Conservation (phyloP, 2,113 vertebrate species). For the Xyliphius kryptos region DNA sequence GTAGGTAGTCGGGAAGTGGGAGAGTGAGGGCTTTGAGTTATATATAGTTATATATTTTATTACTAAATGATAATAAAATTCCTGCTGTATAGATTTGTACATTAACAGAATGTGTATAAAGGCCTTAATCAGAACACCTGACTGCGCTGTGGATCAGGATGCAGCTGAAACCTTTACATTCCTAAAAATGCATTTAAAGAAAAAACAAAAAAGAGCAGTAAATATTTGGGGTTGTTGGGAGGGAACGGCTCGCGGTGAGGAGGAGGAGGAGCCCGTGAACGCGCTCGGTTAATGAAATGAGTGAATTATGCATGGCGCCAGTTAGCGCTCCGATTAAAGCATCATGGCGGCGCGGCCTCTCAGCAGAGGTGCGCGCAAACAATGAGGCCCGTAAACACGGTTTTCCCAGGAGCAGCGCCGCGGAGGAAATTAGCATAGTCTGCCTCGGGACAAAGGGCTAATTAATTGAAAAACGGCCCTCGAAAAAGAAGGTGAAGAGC, state of each 20-base stretch:
- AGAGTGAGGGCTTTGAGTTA: too few relatives aligned
- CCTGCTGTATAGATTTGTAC: too few relatives aligned
- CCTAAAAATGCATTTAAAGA: conserved; percentile 25
- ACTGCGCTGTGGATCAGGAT: too few relatives aligned
- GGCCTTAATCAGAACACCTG: too few relatives aligned
- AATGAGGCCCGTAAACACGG: conserved; percentile 88
- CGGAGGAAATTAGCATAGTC: conserved; percentile 59
- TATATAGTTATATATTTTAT: too few relatives aligned
- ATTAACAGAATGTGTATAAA: too few relatives aligned
- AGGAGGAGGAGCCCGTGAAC: conserved; percentile 59
- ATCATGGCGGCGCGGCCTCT: conserved; percentile 79
- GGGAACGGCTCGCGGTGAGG: conserved; percentile 47
- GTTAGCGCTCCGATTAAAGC: conserved; percentile 98
- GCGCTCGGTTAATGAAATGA: conserved; percentile 58
- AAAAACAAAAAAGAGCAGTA: conserved; percentile 43
- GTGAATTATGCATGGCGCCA: conserved; percentile 73
- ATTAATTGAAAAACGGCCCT: conserved; percentile 93
- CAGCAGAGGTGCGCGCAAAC: conserved; percentile 83
- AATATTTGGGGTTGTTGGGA: conserved; percentile 27
- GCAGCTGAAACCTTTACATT: conserved; percentile 40
- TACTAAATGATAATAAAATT: too few relatives aligned
- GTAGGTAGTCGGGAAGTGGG: too few relatives aligned
- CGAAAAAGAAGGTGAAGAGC: conserved; percentile 69
- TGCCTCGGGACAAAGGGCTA: conserved; percentile 89
- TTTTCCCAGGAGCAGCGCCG: conserved; percentile 87